These are phyloP conservation scores for Taxidea taxus DNA, from an alignment of 2,113 vertebrate genomes.

Conservation along the genomic window DNA sequence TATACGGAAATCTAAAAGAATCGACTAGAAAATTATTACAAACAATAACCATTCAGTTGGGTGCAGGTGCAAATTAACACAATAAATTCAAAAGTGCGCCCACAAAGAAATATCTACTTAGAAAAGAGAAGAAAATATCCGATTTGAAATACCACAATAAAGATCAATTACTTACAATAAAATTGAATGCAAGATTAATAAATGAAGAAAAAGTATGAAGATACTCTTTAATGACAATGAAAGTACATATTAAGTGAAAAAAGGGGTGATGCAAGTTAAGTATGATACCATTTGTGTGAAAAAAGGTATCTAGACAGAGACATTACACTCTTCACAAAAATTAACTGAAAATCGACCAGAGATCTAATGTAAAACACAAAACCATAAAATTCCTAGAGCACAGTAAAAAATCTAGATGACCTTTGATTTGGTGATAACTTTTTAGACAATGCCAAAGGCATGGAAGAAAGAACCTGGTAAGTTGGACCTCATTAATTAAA, in stretches of 20 bases:
- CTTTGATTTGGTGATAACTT: not conserved
- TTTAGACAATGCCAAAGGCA: not conserved
- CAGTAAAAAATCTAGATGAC: not conserved
- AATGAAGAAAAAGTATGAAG: not conserved
- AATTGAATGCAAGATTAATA: not conserved
- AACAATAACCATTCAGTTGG: not conserved
- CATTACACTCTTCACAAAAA: not conserved
- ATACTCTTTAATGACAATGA: not conserved
- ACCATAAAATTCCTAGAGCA: not conserved
- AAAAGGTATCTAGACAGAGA: not conserved
- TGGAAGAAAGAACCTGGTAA: not conserved
- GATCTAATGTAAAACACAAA: not conserved
- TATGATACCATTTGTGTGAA: not conserved
- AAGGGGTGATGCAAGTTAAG: not conserved
- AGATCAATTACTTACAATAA: not conserved
- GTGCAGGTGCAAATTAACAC: not conserved
- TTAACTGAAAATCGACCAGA: not conserved
- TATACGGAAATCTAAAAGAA: not conserved
- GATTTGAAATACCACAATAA: not conserved
- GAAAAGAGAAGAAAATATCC: not conserved
- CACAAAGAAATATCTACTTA: not conserved
- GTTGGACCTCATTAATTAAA: not conserved
- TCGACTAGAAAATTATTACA: not conserved
- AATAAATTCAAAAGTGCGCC: not conserved
- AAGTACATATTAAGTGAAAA: not conserved